Conservation (phyloP, 2,888 invertebrate genomes). For the Stenotaenia linearis region DNA sequence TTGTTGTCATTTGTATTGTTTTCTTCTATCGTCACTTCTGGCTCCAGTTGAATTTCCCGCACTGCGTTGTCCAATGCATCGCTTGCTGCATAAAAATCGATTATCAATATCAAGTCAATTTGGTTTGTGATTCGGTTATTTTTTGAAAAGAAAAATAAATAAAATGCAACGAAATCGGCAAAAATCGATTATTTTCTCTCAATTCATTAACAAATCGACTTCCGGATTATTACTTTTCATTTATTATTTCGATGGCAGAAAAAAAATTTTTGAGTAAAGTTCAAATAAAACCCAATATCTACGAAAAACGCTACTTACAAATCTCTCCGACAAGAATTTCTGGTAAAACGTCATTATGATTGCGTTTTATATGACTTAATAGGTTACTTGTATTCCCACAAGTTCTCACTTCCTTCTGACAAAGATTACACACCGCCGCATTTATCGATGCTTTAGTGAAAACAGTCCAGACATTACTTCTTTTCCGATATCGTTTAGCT, state of each 20-base stretch:
- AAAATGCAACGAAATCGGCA: neutral
- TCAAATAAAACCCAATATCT: neutral
- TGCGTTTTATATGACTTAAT: neutral
- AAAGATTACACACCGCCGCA: neutral
- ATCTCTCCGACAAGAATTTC: neutral
- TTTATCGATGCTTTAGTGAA: conserved; percentile 20
- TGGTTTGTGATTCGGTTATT: neutral
- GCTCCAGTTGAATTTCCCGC: neutral
- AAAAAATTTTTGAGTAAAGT: neutral
- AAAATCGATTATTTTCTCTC: neutral
- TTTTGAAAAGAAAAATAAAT: neutral
- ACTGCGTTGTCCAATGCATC: neutral
- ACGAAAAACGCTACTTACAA: neutral
- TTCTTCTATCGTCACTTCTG: neutral
- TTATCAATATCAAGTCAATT: conserved; percentile 9
- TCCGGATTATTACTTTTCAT: neutral
- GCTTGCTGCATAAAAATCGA: neutral
- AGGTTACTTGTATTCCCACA: neutral
- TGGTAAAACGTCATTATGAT: neutral
- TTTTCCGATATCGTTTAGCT: conserved; percentile 4
- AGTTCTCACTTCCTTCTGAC: neutral
- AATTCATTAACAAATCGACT: neutral
- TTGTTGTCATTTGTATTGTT: neutral
- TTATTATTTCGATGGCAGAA: neutral
- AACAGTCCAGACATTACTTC: conserved; percentile 10